Conservation (phyloP, 2,797 vertebrate species). For the Emydoidea blandingii region DNA sequence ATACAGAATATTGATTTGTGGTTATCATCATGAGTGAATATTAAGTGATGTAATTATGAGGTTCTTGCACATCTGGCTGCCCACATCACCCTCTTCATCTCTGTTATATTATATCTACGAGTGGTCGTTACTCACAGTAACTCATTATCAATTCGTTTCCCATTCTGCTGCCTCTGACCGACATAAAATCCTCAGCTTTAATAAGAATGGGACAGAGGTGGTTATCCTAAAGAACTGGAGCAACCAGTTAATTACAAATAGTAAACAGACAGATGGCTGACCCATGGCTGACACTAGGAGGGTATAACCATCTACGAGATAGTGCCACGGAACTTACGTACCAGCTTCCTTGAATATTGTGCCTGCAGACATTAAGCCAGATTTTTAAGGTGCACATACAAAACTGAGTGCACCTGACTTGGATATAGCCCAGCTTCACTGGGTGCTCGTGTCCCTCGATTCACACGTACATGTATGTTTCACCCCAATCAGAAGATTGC, state of each 20-base stretch:
- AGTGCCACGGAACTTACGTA: neutral
- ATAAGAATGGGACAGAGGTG: neutral
- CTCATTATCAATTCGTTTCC: neutral
- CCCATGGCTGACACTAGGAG: neutral
- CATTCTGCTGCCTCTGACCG: neutral
- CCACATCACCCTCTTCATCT: neutral
- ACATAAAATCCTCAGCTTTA: neutral
- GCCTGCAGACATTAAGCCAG: neutral
- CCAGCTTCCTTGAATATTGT: neutral
- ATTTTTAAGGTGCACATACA: neutral
- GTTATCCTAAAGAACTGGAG: neutral
- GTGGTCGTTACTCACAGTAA: neutral
- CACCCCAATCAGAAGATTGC: neutral
- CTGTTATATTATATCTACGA: neutral
- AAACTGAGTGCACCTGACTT: neutral
- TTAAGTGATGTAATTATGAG: neutral
- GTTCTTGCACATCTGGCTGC: neutral
- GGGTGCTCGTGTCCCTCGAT: neutral
- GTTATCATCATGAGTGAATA: neutral
- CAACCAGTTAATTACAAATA: neutral
- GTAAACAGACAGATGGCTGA: neutral
- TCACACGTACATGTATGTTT: neutral
- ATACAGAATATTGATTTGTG: neutral
- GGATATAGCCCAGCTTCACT: neutral
- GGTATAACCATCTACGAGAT: neutral